Base-by-base conservation (phyloP, 2,888 invertebrate species). In the Ecdyonurus torrentis region DNA sequence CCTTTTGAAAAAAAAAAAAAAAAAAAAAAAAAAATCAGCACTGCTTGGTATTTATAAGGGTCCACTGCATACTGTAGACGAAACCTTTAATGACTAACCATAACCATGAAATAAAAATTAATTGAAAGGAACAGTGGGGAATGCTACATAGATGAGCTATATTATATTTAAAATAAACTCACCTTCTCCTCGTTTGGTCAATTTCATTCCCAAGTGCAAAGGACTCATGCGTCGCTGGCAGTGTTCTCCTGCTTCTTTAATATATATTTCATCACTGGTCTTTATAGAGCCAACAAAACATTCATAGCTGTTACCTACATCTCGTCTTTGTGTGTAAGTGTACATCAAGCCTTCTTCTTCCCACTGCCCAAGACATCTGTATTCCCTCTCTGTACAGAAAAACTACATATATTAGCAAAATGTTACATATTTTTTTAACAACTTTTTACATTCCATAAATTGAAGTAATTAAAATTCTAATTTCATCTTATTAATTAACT, bases 351-450 rank as follows among this genome's bases (percentile, higher is more conserved):
- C 79, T 37, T 78, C 77, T 69, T 84, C 84, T 65, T 78, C 76
- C 84, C 84, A 85, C 68, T 84, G 83, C 1, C 84, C 85, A 55
- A 85, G 72, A 68, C 85, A 85, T 64, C 79, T 75, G 69, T 85
- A 85, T 66, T 83, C 81, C 19, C 84, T 76, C 71, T 84, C 84
- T 81, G 69, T 2, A 70, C 71, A 37, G n/a, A n/a, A n/a, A n/a
- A n/a, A n/a, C n/a, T n/a, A n/a, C n/a, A n/a, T n/a, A n/a, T n/a
- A n/a, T n/a, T n/a, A n/a, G n/a, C n/a, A n/a, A n/a, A n/a, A n/a
- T n/a, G n/a, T n/a, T n/a, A n/a, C n/a, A n/a, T n/a, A n/a, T n/a
- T n/a, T n/a, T n/a, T n/a, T n/a, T n/a, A n/a, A n/a, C n/a, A n/a
- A n/a, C n/a, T n/a, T n/a, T n/a, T n/a, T n/a, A n/a, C n/a, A n/a